phyloP scores from a whole-genome alignment of 2,888 invertebrate species.

The Orthosia gothica region DNA sequence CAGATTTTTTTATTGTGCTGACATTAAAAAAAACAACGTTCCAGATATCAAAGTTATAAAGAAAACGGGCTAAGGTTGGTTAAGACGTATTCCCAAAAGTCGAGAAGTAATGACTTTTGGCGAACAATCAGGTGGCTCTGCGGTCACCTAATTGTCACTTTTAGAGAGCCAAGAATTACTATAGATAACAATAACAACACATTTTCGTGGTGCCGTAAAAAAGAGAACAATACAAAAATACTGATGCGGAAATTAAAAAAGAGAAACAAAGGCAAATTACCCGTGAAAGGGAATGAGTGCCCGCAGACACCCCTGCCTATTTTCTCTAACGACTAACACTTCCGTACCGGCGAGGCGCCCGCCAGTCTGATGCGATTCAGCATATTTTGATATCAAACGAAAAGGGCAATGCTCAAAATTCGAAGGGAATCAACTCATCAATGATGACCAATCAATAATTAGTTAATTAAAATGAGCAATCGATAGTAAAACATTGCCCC shows the following conservation, averaged over 20 bases:
- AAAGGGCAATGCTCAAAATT: background rate
- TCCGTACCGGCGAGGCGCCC: constrained; percentile 62
- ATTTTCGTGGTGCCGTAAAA: constrained; percentile 74
- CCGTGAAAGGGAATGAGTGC: constrained; percentile 80
- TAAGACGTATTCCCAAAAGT: constrained; percentile 40
- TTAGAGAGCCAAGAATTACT: constrained; percentile 61
- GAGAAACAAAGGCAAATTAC: constrained; percentile 86
- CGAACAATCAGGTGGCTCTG: constrained; percentile 30
- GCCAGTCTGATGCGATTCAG: constrained; percentile 34
- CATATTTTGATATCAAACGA: constrained; percentile 47
- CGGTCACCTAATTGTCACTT: constrained; percentile 30
- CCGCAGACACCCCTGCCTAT: constrained; percentile 76
- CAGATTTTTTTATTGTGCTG: background rate
- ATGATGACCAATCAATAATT: background rate
- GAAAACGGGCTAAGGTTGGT: constrained; percentile 28
- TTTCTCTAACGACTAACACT: constrained; percentile 79
- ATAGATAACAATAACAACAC: constrained; percentile 77
- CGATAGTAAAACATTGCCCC: too few species aligned
- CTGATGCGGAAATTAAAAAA: constrained; percentile 86
- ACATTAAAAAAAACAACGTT: constrained; percentile 27
- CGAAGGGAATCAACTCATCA: background rate
- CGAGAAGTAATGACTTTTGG: constrained; percentile 44
- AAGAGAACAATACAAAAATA: constrained; percentile 82
- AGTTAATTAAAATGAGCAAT: constrained; percentile 5
- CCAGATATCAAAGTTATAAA: constrained; percentile 22